These are phyloP conservation scores for Apotomis betuletana DNA, from an alignment of 2,888 invertebrate genomes.

Conservation along the genomic window DNA sequence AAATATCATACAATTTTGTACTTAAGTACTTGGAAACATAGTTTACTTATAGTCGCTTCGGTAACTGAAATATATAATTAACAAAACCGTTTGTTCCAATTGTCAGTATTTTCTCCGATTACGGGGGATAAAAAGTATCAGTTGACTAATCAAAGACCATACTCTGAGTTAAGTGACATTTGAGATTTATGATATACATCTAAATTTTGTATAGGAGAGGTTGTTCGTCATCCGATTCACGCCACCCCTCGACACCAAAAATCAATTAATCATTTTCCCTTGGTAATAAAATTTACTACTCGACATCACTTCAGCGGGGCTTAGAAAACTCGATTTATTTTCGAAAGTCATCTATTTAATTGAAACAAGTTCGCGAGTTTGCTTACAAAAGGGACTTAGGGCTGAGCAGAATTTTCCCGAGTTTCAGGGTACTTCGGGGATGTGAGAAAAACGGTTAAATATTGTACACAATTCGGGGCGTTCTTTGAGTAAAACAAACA, in stretches of 20 bases:
- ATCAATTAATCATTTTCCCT: conserved; percentile 58
- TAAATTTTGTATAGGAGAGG: conserved; percentile 43
- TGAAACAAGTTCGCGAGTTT: conserved; percentile 58
- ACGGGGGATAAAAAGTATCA: background rate
- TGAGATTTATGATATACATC: conserved; percentile 13
- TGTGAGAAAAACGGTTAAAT: too few species aligned
- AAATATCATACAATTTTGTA: too few species aligned
- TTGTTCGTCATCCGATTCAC: conserved; percentile 51
- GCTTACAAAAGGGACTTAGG: conserved; percentile 47
- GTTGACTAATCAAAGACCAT: background rate
- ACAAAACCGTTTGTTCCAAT: too few species aligned
- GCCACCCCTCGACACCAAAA: conserved; percentile 46
- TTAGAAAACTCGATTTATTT: conserved; percentile 59
- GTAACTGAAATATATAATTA: too few species aligned
- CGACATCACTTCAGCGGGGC: conserved; percentile 48
- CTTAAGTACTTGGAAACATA: too few species aligned
- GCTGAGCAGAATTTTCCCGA: conserved; percentile 43
- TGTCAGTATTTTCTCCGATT: background rate
- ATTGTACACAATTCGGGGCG: too few species aligned
- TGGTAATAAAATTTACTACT: conserved; percentile 56
- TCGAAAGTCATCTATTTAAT: conserved; percentile 65
- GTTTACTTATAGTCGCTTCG: too few species aligned
- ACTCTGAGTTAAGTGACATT: background rate
- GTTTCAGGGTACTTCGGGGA: conserved; percentile 17
- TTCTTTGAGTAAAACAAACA: too few species aligned